phyloP scores from a whole-genome alignment of 92 coral and sea anemone genomes.

The Palythoa heliodiscus region DNA sequence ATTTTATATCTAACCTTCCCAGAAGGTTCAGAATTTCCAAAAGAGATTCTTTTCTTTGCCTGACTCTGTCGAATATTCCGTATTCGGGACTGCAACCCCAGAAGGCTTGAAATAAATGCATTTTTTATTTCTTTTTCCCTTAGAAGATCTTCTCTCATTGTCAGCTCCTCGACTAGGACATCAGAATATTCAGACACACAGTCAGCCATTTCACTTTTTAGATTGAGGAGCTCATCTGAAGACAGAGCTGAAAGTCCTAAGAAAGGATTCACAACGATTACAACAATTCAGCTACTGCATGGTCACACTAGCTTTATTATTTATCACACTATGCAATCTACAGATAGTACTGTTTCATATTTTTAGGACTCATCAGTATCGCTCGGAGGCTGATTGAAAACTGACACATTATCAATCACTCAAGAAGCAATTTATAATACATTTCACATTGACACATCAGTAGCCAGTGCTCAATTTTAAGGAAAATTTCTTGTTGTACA shows the following conservation, averaged over 20 bases:
- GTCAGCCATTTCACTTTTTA: constrained; percentile 85
- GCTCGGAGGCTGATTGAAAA: no score
- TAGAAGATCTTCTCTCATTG: constrained; percentile 77
- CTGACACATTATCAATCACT: no score
- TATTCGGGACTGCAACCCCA: constrained; percentile 87
- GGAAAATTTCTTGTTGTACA: no score
- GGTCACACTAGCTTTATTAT: no score
- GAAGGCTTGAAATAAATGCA: constrained; percentile 89
- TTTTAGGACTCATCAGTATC: no score
- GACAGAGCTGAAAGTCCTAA: constrained; percentile 79
- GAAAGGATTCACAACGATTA: neutral
- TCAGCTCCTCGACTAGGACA: constrained; percentile 83
- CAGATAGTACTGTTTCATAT: no score
- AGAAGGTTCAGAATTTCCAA: constrained; percentile 36
- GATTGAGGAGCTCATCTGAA: constrained; percentile 73
- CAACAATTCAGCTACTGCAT: neutral
- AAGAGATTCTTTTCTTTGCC: constrained; percentile 63
- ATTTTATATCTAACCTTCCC: constrained; percentile 23
- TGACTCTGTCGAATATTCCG: constrained; percentile 74
- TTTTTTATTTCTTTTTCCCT: constrained; percentile 95
- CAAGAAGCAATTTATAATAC: no score
- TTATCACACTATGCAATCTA: no score
- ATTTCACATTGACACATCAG: no score
- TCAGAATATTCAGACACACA: constrained; percentile 94
- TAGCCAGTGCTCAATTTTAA: no score